Evolutionary conservation across 1,140 invertebrate genomes (phyloP), one percentile per base, ranked within the genome.

Genomic region (Pissodes strobi): DNA sequence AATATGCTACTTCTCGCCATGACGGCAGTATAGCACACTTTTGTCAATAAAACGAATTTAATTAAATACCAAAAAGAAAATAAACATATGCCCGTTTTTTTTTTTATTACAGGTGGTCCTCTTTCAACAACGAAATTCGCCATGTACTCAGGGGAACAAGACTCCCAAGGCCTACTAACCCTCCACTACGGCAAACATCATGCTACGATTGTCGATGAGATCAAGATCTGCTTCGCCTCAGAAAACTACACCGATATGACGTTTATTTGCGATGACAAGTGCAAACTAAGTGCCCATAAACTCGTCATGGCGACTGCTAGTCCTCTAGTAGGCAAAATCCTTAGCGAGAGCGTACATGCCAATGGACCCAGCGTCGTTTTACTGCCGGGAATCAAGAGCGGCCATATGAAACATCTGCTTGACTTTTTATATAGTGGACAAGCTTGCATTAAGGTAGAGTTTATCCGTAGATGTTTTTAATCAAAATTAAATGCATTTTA

Each of bases 131-230:
- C 60, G 43, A 70, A 69, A 66, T 72, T 70, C 76, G 77, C 77
- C 77, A 78, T 78, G 77, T 78, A 76, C 77, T 71, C 77, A 57
- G 75, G 76, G 64, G 76, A 76, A 71, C 72, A 76, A 72, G 77
- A 78, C 64, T 69, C 75, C 49, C 77, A 78, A 69, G 77, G 77
- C 66, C 68, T 91, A 82, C 85, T 93, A 82, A 92, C 90, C 75
- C 87, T 93, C 79, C 90, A 91, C 81, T 92, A 92, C 82, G 90
- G 90, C 81, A 92, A 92, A 82, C 90, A 92, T 84, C 90, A 90
- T 82, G 89, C 90, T 79, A 91, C 90, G 78, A 87, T 92, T 82
- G 87, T 90, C 77, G 89, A 90, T 75, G 91, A 92, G 82, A 89
- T 92, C 77, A 88, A 88, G 73, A 88, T 88, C 72, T 91, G 90